Base-by-base conservation (phyloP, 1,140 invertebrate genomes). In the Drosophila neocordata region DNA sequence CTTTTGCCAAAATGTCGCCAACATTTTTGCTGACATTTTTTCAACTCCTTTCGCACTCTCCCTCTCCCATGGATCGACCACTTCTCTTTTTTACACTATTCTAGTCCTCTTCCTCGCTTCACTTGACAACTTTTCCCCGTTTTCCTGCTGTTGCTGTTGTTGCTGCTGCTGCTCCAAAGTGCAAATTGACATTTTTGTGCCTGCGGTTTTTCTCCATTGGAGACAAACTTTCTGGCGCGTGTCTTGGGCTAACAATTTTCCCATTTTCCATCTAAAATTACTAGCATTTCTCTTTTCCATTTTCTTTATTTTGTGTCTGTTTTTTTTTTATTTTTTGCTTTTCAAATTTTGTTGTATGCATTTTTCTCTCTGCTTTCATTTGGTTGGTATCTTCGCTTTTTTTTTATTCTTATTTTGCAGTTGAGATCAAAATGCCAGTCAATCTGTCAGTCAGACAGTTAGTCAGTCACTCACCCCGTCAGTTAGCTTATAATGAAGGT, bases 141-240 rank as follows among this genome's bases (percentile, higher is more conserved):
- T 74, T 31, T 7, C 1, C 27, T 31, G 27, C 57, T 72, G 64
- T 44, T 27, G 48, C 52, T 61, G 69, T 65, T 71, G 72, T 69
- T 70, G 48, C 63, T 67, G 69, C 64, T 71, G 72, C 73, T 70
- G 69, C 69, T 67, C 61, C 67, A 71, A 87, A 87, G 81, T 79
- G 81, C 74, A 85, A 85, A 85, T 85, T 85, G 81, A 87, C 81
- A 85, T 87, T 85, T 85, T 85, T 85, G 82, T 87, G 82, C 78
- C 81, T 81, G 78, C 62, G 81, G 82, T 87, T 84, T 79, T 79
- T 74, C 67, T 75, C 70, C 41, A 27, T 15, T 62, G 27, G 51
- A 65, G 31, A 15, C 41, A 74, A 81, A 81, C 73, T 74, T 87
- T 72, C 41, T 78, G 78, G 78, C 78, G 74, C 82, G 70, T 87